Percentiles rank a stretch among this genome's conserved stretches.
Evolutionary conservation across 2,797 vertebrate species (phyloP).

Genomic region (Pelodytes ibericus): DNA sequence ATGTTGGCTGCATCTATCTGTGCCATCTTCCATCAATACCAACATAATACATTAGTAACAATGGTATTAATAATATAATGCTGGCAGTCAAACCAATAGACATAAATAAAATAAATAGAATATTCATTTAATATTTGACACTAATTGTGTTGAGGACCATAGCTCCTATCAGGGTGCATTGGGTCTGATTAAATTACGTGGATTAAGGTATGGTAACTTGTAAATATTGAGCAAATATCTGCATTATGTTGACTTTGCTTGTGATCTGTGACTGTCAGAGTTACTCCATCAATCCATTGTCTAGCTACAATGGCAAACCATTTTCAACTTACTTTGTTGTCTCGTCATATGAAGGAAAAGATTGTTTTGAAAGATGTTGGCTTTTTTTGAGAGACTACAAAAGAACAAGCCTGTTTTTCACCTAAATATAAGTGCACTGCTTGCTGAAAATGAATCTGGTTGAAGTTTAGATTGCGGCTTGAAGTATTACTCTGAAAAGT

Average conservation of each 20-base stretch:
- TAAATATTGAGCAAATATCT: conserved; percentile 10
- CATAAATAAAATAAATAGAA: too few species aligned
- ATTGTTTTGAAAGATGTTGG: conserved; percentile 36
- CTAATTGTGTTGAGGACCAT: too few species aligned
- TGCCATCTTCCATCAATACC: too few species aligned
- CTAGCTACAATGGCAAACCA: not conserved
- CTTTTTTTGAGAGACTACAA: conserved; percentile 37
- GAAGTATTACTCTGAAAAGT: conserved; percentile 6
- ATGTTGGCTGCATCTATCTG: too few species aligned
- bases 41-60: too few species aligned
- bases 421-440: not conserved
- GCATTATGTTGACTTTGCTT: not conserved
- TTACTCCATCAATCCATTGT: conserved; percentile 13
- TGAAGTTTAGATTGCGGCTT: not conserved
- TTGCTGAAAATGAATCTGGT: conserved; percentile 4
- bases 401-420: conserved; percentile 9
- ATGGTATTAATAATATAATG: too few species aligned
- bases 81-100: too few species aligned
- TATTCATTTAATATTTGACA: too few species aligned
- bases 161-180: too few species aligned
- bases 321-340: conserved; percentile 27
- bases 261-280: conserved; percentile 23
- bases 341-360: conserved; percentile 21
- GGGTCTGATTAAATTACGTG: too few species aligned
- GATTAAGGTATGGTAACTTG: too few species aligned